Conservation (phyloP, 2,888 invertebrate genomes). For the Leuctra nigra region DNA sequence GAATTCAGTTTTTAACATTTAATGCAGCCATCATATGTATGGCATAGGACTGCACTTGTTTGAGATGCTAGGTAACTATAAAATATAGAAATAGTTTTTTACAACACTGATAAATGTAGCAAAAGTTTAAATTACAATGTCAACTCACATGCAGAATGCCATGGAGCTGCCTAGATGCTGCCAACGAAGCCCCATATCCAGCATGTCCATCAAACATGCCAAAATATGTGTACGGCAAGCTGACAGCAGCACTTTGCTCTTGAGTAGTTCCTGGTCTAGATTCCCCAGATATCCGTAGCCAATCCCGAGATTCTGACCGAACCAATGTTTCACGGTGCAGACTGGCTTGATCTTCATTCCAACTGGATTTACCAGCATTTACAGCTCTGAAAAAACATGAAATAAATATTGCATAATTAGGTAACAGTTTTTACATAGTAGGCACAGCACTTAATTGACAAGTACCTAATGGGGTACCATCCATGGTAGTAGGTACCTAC, state of each 20-base stretch:
- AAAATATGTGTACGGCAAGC: constrained; percentile 65
- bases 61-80: too few relatives aligned
- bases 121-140: too few relatives aligned
- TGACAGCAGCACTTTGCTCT: constrained; percentile 23
- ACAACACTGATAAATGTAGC: too few relatives aligned
- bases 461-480: background rate
- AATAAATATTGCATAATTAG: too few relatives aligned
- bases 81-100: too few relatives aligned
- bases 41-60: too few relatives aligned
- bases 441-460: background rate
- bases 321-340: constrained; percentile 35
- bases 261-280: constrained; percentile 3
- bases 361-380: constrained; percentile 72
- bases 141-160: constrained; percentile 61
- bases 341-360: constrained; percentile 72
- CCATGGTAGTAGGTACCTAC: too few relatives aligned
- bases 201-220: constrained; percentile 84
- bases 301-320: constrained; percentile 26
- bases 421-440: constrained; percentile 5
- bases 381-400: constrained; percentile 44
- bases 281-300: constrained; percentile 10
- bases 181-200: constrained; percentile 70
- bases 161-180: constrained; percentile 69
- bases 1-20: too few relatives aligned
- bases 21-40: too few relatives aligned